Conservation (phyloP, 2,113 vertebrate genomes). For the Myrmophylax atrothorax region DNA sequence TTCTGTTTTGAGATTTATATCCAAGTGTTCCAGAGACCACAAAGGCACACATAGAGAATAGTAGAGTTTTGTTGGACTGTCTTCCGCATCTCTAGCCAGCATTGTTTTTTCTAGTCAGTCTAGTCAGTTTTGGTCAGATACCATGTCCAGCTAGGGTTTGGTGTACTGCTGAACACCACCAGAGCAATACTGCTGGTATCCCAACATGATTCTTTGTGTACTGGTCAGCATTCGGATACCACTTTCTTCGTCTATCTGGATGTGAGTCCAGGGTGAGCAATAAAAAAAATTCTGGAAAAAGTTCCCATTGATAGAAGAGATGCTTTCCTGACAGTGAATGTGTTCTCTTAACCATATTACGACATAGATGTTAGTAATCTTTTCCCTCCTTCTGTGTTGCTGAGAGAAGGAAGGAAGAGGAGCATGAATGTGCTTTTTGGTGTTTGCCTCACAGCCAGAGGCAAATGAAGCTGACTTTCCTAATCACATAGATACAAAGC, state of each 20-base stretch:
- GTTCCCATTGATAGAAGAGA: not conserved
- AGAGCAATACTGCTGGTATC: not conserved
- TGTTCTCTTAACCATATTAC: not conserved
- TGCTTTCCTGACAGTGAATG: not conserved
- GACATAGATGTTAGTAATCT: not conserved
- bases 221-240: not conserved
- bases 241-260: not conserved
- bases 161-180: not conserved
- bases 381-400: not conserved
- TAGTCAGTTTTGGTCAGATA: not conserved
- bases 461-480: conserved; percentile 52
- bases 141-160: not conserved
- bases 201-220: not conserved
- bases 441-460: conserved; percentile 23
- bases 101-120: not conserved
- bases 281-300: not conserved
- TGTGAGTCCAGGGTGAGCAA: not conserved
- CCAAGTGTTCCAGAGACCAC: not conserved
- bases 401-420: not conserved
- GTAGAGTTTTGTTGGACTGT: not conserved
- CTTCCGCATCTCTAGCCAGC: not conserved
- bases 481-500: conserved; percentile 59
- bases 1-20: not conserved
- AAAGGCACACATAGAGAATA: not conserved
- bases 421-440: conserved; percentile 21